Base-by-base conservation (phyloP, 2,113 vertebrate species). In the Xiphorhynchus elegans region DNA sequence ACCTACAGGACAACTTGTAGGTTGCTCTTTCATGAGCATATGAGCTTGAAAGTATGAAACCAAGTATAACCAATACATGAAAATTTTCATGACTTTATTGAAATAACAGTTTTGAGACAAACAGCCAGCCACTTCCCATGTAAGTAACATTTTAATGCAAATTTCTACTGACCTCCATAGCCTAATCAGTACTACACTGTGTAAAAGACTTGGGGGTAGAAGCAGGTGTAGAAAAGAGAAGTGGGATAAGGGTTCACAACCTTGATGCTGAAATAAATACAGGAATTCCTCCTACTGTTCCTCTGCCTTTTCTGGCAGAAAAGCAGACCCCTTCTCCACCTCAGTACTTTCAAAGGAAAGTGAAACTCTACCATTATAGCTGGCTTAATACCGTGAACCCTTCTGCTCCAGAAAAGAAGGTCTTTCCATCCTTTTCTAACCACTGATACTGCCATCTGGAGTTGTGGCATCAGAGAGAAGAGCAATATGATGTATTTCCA, bases 191-290 rank as follows among this genome's bases (percentile, higher is more conserved):
- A 86, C 24, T n/a, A 60, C 92, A 86, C 74, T 24, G 14, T 25
- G 44, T 64, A 29, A 44, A 49, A 84, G 55, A 77, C 40, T 59
- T 93, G 39, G 72, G 29, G 33, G 56, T 74, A 89, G 35, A 72
- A 95, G 83, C 76, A 93, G 86, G 64, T 81, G 56, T 39, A 67
- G 47, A 95, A 92, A 96, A 84, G 47, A 90, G 91, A 96, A 95
- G 93, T 93, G 76, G 72, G 39, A 83, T 86, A 29, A 64, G 10
- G 59, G n/a, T 55, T 93, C 42, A 63, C 60, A 67, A 60, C 10
- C 35, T 92, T 74, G 37, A 88, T 73, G 50, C 12, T 86, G 83
- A 91, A 81, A 89, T 64, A 93, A 89, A 68, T n/a, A 55, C 49
- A 82, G 46, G 66, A 92, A 76, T 90, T 97, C 83, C 85, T 74